Conservation (phyloP, 2,797 vertebrate species). For the Echiichthys vipera region DNA sequence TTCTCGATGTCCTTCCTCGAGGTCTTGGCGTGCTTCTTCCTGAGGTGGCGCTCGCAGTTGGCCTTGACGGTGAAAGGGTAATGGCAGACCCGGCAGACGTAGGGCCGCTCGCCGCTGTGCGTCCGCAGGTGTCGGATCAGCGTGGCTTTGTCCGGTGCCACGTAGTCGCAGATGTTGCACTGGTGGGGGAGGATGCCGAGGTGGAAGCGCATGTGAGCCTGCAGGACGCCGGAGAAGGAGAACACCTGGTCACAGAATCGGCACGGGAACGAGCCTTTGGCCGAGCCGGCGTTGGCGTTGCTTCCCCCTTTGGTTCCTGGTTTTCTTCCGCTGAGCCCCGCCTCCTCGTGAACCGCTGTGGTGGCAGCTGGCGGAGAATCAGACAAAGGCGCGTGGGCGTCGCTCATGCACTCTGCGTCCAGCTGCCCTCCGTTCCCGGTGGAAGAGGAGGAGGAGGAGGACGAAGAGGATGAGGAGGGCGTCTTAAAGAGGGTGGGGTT, state of each 20-base stretch:
- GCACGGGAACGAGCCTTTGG: slow-evolving; percentile 92
- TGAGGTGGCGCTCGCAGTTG: slow-evolving; percentile 97
- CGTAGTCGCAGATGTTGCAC: slow-evolving; percentile 97
- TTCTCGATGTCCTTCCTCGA: slow-evolving; percentile 97
- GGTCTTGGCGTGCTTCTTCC: slow-evolving; percentile 97
- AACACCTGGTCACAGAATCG: slow-evolving; percentile 96
- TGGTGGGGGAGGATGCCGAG: slow-evolving; percentile 94
- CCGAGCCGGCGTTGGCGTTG: slow-evolving; percentile 63
- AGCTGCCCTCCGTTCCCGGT: slow-evolving; percentile 79
- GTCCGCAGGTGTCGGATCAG: slow-evolving; percentile 96
- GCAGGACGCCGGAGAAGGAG: slow-evolving; percentile 91
- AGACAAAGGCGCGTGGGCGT: slow-evolving; percentile 87
- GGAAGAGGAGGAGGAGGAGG: slow-evolving; percentile 74
- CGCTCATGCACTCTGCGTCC: slow-evolving; percentile 90
- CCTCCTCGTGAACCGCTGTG: slow-evolving; percentile 82
- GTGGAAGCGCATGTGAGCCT: slow-evolving; percentile 95
- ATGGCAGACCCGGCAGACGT: slow-evolving; percentile 96
- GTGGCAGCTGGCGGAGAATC: slow-evolving; percentile 86
- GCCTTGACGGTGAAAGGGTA: slow-evolving; percentile 99
- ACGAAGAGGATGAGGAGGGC: slow-evolving; percentile 63
- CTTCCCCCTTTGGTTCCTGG: slow-evolving; percentile 79
- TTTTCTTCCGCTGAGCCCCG: slow-evolving; percentile 81
- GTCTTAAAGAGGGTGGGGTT: slow-evolving; percentile 84
- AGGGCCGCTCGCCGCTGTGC: slow-evolving; percentile 96
- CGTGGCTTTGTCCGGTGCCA: slow-evolving; percentile 95